Evolutionary conservation across 2,113 vertebrate species (phyloP), one percentile per base, ranked within the genome.

Genomic region (Hippocampus zosterae): DNA sequence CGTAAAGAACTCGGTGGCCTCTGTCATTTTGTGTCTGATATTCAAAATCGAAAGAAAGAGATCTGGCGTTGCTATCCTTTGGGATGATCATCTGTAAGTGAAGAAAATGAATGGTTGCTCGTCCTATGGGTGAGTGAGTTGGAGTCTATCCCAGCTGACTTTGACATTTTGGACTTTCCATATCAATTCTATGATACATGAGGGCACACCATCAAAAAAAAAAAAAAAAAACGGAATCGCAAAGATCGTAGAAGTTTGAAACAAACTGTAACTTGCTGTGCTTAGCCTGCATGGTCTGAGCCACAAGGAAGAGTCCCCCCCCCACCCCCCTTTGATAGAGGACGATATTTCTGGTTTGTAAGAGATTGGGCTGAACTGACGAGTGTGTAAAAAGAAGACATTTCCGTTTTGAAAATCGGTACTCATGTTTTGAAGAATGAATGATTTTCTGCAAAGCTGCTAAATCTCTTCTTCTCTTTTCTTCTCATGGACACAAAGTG

Each of bases 401-500:
- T 25, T 16, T 59, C 13, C 6, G 56, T 7, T 59, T 72, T 72
- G 68, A 21, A 33, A 37, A 65, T 75, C 56, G 15, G 25, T 3
- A 16, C 25, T 59, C 5, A 5, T 27, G 25, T 27, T 59, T 48
- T 63, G 10, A 13, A 62, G 69, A 64, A 81, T 76, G 79, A 61
- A 53, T 62, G 33, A n/a, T 23, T 73, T 71, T 44, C 48, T 73
- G 37, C 13, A 12, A 42, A 74, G 65, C 12, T 57, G 19, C 79
- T 52, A 74, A 65, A 84, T 84, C 80, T 74, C 69, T 70, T 74
- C 69, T 70, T 69, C 41, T 53, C 72, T 56, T 82, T 84, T 80
- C 74, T 83, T 79, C 73, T 82, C 67, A 85, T 63, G 42, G 79
- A 87, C 69, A 63, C 59, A 78, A 84, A 86, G 77, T 78, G 46